Conservation (phyloP, 2,113 vertebrate species). For the Cisticola juncidis region DNA sequence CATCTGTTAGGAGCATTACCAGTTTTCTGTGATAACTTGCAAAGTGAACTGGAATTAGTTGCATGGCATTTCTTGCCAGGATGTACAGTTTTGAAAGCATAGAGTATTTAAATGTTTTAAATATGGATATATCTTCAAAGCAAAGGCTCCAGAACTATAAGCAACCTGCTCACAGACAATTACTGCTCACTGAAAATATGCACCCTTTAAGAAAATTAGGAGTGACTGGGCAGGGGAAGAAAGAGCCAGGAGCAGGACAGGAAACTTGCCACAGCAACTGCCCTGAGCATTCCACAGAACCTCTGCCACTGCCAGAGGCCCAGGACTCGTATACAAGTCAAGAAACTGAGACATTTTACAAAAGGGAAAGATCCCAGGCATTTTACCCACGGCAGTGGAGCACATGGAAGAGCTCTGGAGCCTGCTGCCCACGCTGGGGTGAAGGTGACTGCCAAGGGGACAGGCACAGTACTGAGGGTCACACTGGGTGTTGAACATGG, state of each 20-base stretch:
- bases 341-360: not conserved
- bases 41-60: not conserved
- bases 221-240: not conserved
- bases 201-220: not conserved
- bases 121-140: not conserved
- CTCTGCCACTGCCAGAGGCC: not conserved
- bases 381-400: rapidly evolving
- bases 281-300: not conserved
- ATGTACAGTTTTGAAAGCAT: not conserved
- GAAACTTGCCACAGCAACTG: rapidly evolving
- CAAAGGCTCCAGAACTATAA: not conserved
- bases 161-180: rapidly evolving
- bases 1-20: not conserved
- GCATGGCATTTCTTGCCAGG: not conserved
- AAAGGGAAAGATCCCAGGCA: not conserved
- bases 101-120: not conserved
- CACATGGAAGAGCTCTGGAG: not conserved
- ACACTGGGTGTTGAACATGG: rapidly evolving
- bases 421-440: rapidly evolving
- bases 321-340: not conserved
- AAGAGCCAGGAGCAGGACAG: not conserved
- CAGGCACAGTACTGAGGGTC: rapidly evolving
- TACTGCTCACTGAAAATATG: not conserved
- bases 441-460: rapidly evolving
- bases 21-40: not conserved